Evolutionary conservation across 2,113 vertebrate genomes (phyloP).

Genomic region (Argyrosomus japonicus): DNA sequence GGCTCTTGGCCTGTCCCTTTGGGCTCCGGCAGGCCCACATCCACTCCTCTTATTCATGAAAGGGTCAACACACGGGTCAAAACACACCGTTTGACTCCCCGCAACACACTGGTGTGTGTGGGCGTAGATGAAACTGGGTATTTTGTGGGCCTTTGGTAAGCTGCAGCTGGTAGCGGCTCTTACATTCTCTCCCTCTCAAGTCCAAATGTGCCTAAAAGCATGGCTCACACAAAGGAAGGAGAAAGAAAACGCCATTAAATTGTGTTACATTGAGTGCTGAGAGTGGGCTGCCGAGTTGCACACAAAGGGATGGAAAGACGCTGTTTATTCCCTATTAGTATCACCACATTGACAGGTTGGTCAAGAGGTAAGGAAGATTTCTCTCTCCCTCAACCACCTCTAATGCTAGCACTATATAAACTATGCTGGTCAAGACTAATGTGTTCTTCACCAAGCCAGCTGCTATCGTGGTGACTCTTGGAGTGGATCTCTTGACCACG

Average conservation of each 20-base stretch:
- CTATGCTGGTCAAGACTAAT: conserved; percentile 43
- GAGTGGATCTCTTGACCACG: conserved; percentile 71
- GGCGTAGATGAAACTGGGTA: conserved; percentile 82
- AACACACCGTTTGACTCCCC: conserved; percentile 82
- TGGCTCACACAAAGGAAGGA: conserved; percentile 71
- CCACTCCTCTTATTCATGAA: conserved; percentile 85
- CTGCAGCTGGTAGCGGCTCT: conserved; percentile 70
- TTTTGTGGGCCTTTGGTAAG: conserved; percentile 77
- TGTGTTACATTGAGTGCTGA: conserved; percentile 70
- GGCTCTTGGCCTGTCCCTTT: conserved; percentile 81
- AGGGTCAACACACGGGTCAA: conserved; percentile 83
- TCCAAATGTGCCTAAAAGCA: conserved; percentile 82
- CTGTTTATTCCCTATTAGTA: conserved; percentile 82
- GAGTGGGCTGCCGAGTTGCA: conserved; percentile 75
- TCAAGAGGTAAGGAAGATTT: conserved; percentile 72
- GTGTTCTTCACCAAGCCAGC: conserved; percentile 49
- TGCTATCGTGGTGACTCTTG: conserved; percentile 53
- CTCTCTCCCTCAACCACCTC: conserved; percentile 55
- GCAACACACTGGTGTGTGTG: conserved; percentile 77
- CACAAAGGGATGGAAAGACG: conserved; percentile 76
- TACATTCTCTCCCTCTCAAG: conserved; percentile 70
- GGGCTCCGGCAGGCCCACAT: conserved; percentile 80
- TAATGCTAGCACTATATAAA: conserved; percentile 47
- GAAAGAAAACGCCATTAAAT: conserved; percentile 69
- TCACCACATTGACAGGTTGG: conserved; percentile 74